These are phyloP conservation scores for Beroe forskalii DNA, from an alignment of 37 sponge, comb jelly and placozoan species.

Conservation along the genomic window DNA sequence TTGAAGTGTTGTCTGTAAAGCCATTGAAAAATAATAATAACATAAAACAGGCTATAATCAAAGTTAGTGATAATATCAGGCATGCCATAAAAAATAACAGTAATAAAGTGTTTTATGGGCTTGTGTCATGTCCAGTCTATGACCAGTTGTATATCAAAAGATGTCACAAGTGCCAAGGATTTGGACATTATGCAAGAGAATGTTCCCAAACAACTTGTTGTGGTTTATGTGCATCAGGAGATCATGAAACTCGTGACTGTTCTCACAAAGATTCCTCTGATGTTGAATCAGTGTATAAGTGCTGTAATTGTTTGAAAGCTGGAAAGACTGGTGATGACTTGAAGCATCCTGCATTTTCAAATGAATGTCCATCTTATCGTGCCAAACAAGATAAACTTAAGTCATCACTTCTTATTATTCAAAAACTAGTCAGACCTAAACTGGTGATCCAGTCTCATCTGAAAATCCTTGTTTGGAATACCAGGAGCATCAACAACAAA, in stretches of 20 bases:
- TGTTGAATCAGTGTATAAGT: neutral
- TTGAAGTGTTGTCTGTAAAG: no score
- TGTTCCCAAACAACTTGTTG: slow-evolving; percentile 6
- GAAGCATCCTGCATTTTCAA: slow-evolving; percentile 1
- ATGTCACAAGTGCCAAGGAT: neutral
- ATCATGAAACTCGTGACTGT: neutral
- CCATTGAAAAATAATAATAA: no score
- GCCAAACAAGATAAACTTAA: neutral
- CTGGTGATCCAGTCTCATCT: neutral
- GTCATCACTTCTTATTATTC: neutral
- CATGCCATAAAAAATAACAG: neutral
- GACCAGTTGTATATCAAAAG: neutral
- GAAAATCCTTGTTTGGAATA: neutral
- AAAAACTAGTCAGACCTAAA: neutral
- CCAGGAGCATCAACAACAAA: neutral
- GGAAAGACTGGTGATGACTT: neutral
- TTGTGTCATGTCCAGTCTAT: neutral
- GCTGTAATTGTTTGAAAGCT: neutral
- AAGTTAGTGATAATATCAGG: no score
- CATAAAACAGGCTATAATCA: no score
- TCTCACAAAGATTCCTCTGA: neutral
- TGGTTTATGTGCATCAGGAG: slow-evolving; percentile 27
- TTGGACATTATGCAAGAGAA: neutral
- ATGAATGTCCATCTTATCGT: neutral
- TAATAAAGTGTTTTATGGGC: no score